Conservation (phyloP, 2,888 invertebrate genomes). For the Heliconius ismenius region DNA sequence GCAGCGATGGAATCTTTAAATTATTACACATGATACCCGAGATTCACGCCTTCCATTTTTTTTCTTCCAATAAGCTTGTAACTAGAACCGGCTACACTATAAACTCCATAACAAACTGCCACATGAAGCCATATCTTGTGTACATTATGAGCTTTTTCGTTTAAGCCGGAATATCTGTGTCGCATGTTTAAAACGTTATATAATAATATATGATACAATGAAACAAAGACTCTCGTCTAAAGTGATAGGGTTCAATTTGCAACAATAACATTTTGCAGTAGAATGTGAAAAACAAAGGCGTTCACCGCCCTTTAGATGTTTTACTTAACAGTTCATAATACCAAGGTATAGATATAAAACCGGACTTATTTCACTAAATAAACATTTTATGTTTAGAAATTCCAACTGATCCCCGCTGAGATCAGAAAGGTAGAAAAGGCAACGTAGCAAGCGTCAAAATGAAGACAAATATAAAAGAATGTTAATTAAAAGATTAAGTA, state of each 20-base stretch:
- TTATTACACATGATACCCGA: constrained; percentile 67
- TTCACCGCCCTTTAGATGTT: constrained; percentile 70
- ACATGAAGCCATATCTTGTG: constrained; percentile 77
- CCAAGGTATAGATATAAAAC: constrained; percentile 68
- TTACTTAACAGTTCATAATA: constrained; percentile 73
- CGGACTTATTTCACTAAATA: constrained; percentile 59
- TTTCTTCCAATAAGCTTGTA: constrained; percentile 68
- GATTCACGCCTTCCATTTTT: constrained; percentile 57
- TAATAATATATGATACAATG: constrained; percentile 38
- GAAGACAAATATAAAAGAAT: background rate
- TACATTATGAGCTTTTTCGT: constrained; percentile 81
- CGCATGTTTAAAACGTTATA: constrained; percentile 50
- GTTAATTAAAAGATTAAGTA: background rate
- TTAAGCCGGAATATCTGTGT: constrained; percentile 60
- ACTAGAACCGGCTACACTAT: constrained; percentile 75
- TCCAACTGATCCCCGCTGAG: constrained; percentile 29
- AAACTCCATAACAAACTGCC: constrained; percentile 82
- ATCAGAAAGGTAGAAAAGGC: constrained; percentile 35
- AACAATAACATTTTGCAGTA: constrained; percentile 32
- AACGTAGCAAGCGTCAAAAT: background rate
- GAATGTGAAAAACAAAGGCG: constrained; percentile 53
- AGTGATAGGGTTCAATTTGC: constrained; percentile 51
- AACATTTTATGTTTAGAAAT: constrained; percentile 61
- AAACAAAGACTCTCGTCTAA: constrained; percentile 42
- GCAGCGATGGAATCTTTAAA: constrained; percentile 65